A percentile compares a stretch with the other conserved stretches of the same genome.
Evolutionary conservation across 1,140 invertebrate species (phyloP).

Genomic region (Diuraphis noxia): DNA sequence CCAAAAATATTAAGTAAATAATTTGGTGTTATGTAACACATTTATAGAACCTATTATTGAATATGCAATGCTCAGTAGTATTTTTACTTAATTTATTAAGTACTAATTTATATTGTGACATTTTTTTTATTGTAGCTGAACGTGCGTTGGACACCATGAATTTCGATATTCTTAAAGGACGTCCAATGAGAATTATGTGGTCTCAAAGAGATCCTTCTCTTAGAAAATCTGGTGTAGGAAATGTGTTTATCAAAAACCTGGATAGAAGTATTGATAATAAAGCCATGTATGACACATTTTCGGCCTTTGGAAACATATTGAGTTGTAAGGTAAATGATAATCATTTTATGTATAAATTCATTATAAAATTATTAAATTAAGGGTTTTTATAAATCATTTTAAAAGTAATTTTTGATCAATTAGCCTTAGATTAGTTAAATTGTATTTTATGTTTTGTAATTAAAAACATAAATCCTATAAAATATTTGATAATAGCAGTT

Average conservation of each 20-base stretch:
- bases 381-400: background rate
- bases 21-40: no score
- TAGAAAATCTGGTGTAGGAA: slow-evolving; percentile 97
- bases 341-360: background rate
- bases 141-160: slow-evolving; percentile 99
- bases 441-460: background rate
- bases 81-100: background rate
- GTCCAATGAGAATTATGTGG: slow-evolving; percentile 99
- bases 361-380: background rate
- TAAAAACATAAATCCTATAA: background rate
- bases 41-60: no score
- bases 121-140: slow-evolving; percentile 78
- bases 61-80: no score
- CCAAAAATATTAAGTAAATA: no score
- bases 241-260: slow-evolving; percentile 99
- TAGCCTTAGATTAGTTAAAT: background rate
- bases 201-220: slow-evolving; percentile 98
- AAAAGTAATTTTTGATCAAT: background rate
- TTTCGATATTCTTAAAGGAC: slow-evolving; percentile 96
- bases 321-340: slow-evolving; percentile 82
- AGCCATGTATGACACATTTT: slow-evolving; percentile 99
- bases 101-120: background rate
- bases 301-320: slow-evolving; percentile 98
- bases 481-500: background rate
- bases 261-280: slow-evolving; percentile 99